Base-by-base conservation (phyloP, 2,797 vertebrate species). In the Cossypha caffra region DNA sequence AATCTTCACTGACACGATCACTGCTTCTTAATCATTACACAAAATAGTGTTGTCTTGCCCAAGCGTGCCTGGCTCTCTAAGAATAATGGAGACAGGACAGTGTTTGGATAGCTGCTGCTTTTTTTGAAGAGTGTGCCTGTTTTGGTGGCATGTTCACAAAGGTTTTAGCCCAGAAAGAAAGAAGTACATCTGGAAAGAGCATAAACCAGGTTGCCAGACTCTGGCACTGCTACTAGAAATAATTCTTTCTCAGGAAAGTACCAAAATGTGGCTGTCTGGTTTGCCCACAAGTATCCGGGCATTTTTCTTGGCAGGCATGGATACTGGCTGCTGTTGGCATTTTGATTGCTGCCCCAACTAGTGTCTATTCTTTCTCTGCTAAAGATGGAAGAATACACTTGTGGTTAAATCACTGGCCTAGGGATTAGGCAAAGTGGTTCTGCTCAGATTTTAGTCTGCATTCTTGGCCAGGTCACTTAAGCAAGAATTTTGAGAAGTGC, bases 161-260 rank as follows among this genome's bases (percentile, higher is more conserved):
- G 81, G 67, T 54, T 86, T 92, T 81, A 84, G 87, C 55, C 62
- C 85, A 95, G 92, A 93, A 96, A 88, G 72, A 69, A 95, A 78
- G 45, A 95, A 72, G 83, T 91, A 79, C 86, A 94, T 90, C 90
- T 93, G 95, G 79, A 93, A 97, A 96, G 83, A 93, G 55, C 81
- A 89, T 96, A 86, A 93, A 68, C 14, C 43, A 48, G 57, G 80
- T 93, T 95, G 87, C 94, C 95, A 95, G 79, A 81, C 54, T 52
- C 90, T 95, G 93, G 82, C 90, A 71, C 45, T 33, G 40, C 59
- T 86, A 80, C 16, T 63, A 93, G 85, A 78, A 93, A 69, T 84
- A 95, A 91, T 95, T 73, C 38, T 68, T 93, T 94, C 86, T 92
- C 77, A 58, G 83, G 52, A 78, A 93, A 96, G 79, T 82, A 90